Evolutionary conservation across 1,140 invertebrate species (phyloP).

Genomic region (Campoletis sonorensis): DNA sequence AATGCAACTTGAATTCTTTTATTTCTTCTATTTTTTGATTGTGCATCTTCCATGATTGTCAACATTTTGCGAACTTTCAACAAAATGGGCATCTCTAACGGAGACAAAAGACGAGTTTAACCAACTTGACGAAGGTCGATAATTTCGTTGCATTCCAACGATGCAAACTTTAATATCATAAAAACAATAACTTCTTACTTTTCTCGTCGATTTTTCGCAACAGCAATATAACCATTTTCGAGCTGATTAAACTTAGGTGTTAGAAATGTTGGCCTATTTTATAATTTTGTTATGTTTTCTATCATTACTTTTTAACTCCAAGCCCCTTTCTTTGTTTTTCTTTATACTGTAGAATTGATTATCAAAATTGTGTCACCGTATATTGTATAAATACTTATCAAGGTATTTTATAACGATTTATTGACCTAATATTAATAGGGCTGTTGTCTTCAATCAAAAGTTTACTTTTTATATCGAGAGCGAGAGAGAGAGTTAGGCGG

Average conservation of each 20-base stretch:
- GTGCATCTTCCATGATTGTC: no score
- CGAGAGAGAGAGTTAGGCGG: neutral
- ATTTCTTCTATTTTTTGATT: no score
- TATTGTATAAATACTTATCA: conserved; percentile 21
- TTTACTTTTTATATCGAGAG: conserved; percentile 49
- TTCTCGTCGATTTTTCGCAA: neutral
- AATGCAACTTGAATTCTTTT: no score
- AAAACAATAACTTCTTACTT: neutral
- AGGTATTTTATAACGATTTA: conserved; percentile 57
- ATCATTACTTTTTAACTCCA: conserved; percentile 43
- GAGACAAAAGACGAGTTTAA: no score
- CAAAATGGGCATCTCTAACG: no score
- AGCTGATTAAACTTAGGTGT: conserved; percentile 41
- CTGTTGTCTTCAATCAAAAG: conserved; percentile 49
- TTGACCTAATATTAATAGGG: conserved; percentile 64
- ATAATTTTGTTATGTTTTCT: conserved; percentile 62
- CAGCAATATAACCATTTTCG: conserved; percentile 34
- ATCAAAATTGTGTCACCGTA: conserved; percentile 51
- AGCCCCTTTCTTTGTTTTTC: conserved; percentile 26
- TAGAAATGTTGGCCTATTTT: conserved; percentile 65
- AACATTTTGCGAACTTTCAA: no score
- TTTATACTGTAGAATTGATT: neutral
- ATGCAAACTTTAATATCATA: neutral
- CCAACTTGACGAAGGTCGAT: neutral
- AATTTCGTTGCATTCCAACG: neutral